phyloP scores from a whole-genome alignment of 2,888 invertebrate species.

The Caenorhabditis sp. region DNA sequence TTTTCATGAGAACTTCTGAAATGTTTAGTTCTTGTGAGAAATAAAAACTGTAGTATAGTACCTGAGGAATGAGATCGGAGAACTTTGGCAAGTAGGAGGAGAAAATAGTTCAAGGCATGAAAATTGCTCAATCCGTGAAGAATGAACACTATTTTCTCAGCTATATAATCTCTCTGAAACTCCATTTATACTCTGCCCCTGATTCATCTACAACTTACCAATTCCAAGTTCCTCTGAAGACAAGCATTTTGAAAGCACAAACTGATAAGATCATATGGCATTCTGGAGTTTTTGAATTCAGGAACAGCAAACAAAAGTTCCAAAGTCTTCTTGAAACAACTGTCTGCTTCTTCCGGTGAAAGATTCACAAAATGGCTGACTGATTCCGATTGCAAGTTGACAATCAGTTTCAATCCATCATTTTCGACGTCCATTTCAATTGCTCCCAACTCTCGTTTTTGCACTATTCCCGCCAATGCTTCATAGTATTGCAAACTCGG shows the following conservation, averaged over 20 bases:
- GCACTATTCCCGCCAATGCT: neutral
- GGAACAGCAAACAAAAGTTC: constrained; percentile 25
- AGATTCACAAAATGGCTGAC: constrained; percentile 35
- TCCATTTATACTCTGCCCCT: neutral
- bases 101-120: constrained; percentile 33
- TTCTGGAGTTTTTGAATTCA: constrained; percentile 30
- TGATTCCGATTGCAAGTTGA: constrained; percentile 20
- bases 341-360: constrained; percentile 29
- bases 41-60: neutral
- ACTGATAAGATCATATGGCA: constrained; percentile 29
- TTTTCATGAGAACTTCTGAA: constrained; percentile 41
- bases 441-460: neutral
- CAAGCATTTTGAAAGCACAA: constrained; percentile 44
- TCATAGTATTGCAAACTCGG: neutral
- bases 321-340: constrained; percentile 10
- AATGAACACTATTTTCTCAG: constrained; percentile 13
- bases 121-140: constrained; percentile 4
- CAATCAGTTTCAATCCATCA: constrained; percentile 31
- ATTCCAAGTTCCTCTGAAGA: constrained; percentile 28
- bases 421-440: neutral
- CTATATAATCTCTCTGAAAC: constrained; percentile 39
- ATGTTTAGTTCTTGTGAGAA: no score
- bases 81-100: constrained; percentile 23
- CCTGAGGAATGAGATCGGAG: constrained; percentile 39
- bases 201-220: constrained; percentile 2